Percentiles rank a stretch among this genome's conserved stretches.
phyloP scores from a whole-genome alignment of 2,113 vertebrate genomes.

The Grus americana region DNA sequence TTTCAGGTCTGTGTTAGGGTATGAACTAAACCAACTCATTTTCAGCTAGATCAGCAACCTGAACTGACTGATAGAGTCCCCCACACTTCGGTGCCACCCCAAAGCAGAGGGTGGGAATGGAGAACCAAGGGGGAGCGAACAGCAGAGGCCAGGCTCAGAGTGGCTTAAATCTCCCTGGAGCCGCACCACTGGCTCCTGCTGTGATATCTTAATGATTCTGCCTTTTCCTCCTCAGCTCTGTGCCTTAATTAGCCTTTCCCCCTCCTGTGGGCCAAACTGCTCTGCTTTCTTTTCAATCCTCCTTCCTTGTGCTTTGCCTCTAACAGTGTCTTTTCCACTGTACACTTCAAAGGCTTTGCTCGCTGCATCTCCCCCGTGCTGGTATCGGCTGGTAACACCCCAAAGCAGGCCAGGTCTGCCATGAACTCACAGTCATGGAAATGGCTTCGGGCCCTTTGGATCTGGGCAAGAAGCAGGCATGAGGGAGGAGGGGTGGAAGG shows the following conservation, averaged over 20 bases:
- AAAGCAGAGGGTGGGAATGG: not conserved
- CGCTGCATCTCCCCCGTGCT: not conserved
- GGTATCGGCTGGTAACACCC: not conserved
- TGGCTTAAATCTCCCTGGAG: constrained; percentile 17
- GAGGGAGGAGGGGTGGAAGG: not conserved
- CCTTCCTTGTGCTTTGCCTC: constrained; percentile 2
- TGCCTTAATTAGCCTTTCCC: constrained; percentile 54
- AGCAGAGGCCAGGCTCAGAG: not conserved
- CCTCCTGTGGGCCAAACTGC: constrained; percentile 62
- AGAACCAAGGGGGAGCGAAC: not conserved
- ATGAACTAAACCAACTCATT: not conserved
- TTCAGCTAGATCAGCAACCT: not conserved
- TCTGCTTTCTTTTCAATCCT: constrained; percentile 44
- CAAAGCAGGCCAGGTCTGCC: not conserved
- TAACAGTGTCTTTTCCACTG: constrained; percentile 46
- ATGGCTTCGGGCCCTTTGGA: not conserved
- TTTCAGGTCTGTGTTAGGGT: not conserved
- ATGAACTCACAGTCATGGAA: not conserved
- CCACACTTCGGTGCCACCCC: not conserved
- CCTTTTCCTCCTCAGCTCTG: not conserved
- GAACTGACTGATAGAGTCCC: not conserved
- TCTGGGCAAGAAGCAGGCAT: not conserved
- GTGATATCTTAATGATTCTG: constrained; percentile 57
- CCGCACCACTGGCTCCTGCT: not conserved
- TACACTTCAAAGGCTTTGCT: constrained; percentile 61